Percentiles rank a stretch among this genome's conserved stretches.
phyloP scores from a whole-genome alignment of 2,888 invertebrate species.

The Hecatera dysodea region DNA sequence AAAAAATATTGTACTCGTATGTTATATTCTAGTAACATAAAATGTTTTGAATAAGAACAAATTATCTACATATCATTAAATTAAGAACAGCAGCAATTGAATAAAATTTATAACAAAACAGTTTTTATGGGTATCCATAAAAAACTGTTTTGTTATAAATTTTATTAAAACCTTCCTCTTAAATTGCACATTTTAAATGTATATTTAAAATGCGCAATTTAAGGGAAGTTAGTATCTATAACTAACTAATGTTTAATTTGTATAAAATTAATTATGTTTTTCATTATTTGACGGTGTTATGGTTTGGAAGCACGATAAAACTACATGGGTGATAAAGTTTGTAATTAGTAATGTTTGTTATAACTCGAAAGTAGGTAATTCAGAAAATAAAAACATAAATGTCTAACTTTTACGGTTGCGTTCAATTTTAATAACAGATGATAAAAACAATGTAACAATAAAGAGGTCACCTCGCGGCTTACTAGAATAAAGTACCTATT shows the following conservation, averaged over 20 bases:
- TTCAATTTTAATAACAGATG: neutral
- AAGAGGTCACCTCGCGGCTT: neutral
- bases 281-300: constrained; percentile 13
- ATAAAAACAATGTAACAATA: neutral
- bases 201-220: constrained; percentile 1
- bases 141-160: too few species aligned
- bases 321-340: neutral
- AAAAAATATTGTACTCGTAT: too few species aligned
- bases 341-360: neutral
- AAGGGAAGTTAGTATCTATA: neutral
- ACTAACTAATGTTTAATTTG: constrained; percentile 25
- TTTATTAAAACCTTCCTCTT: too few species aligned
- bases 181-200: too few species aligned
- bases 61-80: too few species aligned
- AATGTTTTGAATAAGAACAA: neutral
- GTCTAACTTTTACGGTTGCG: neutral
- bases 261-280: constrained; percentile 12
- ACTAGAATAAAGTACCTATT: too few species aligned
- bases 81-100: constrained; percentile 2
- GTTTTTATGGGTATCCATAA: constrained; percentile 16
- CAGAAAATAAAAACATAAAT: neutral
- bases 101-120: constrained; percentile 5
- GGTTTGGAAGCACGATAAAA: neutral
- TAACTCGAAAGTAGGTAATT: neutral
- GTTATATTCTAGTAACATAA: too few species aligned